Conservation (phyloP, 2,888 invertebrate genomes). For the Sylvicola cinctus region DNA sequence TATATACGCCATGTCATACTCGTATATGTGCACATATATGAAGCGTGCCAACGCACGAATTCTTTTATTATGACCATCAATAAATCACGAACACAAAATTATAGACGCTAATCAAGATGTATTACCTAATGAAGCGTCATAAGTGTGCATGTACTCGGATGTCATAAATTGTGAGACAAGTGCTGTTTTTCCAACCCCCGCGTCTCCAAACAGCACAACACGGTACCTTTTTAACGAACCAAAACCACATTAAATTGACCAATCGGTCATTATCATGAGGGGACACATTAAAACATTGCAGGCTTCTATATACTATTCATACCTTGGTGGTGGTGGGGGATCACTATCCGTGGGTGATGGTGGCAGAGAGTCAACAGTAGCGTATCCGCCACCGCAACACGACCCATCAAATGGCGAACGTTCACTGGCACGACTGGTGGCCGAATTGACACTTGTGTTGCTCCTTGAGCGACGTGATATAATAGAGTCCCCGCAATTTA, state of each 20-base stretch:
- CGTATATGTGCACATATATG: no score
- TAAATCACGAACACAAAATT: background rate
- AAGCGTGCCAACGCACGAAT: no score
- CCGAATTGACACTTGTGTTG: constrained; percentile 74
- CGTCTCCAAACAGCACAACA: constrained; percentile 65
- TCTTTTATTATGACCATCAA: background rate
- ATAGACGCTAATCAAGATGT: constrained; percentile 8
- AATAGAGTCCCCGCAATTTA: constrained; percentile 78
- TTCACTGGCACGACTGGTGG: constrained; percentile 63
- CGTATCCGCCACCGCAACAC: constrained; percentile 62
- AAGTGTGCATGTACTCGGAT: constrained; percentile 87
- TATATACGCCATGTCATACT: no score
- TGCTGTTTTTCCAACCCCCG: constrained; percentile 79
- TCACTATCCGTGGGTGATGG: constrained; percentile 51
- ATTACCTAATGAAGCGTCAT: constrained; percentile 77
- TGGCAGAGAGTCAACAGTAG: constrained; percentile 56
- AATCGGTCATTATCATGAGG: background rate
- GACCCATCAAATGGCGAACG: constrained; percentile 73
- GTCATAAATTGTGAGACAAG: constrained; percentile 87
- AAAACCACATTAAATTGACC: background rate
- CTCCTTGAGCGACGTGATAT: constrained; percentile 67
- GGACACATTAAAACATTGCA: background rate
- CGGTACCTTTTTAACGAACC: constrained; percentile 37
- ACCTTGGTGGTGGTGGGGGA: constrained; percentile 31
- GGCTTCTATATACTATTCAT: constrained; percentile 4